Percentiles rank a stretch among this genome's conserved stretches.
Evolutionary conservation across 2,113 vertebrate genomes (phyloP).

Genomic region (Clarias magur): DNA sequence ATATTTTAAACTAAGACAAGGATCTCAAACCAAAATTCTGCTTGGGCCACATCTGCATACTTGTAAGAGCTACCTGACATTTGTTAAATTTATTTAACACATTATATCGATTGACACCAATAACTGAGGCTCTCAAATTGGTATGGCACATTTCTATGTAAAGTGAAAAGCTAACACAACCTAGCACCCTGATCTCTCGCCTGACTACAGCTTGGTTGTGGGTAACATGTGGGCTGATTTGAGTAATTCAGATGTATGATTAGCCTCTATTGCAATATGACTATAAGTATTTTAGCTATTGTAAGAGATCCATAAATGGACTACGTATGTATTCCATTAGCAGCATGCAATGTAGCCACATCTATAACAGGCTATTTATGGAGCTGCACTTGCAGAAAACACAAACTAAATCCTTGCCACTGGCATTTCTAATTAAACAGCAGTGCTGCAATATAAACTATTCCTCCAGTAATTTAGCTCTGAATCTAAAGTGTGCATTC

Average conservation of each 20-base stretch:
- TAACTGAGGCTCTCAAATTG: background rate
- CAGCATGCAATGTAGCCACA: background rate
- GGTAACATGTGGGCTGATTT: background rate
- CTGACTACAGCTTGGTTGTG: background rate
- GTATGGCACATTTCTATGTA: too few species aligned
- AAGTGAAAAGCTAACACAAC: background rate
- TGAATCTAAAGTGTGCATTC: background rate
- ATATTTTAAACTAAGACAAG: background rate
- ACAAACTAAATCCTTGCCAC: background rate
- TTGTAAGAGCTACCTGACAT: background rate
- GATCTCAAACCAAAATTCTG: background rate
- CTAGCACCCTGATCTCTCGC: background rate
- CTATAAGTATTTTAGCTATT: background rate
- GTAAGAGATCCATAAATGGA: background rate
- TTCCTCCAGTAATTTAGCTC: background rate
- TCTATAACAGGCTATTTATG: background rate
- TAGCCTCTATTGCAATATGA: background rate
- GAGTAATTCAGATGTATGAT: background rate
- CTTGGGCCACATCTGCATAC: background rate
- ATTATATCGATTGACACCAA: background rate
- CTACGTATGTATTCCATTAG: background rate
- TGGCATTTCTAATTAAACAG: conserved; percentile 3
- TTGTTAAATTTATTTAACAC: background rate
- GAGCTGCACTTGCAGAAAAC: background rate
- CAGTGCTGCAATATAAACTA: background rate